Percentiles rank a stretch among this genome's conserved stretches.
Evolutionary conservation across 2,113 vertebrate species (phyloP).

Genomic region (Trematocara macrostoma): DNA sequence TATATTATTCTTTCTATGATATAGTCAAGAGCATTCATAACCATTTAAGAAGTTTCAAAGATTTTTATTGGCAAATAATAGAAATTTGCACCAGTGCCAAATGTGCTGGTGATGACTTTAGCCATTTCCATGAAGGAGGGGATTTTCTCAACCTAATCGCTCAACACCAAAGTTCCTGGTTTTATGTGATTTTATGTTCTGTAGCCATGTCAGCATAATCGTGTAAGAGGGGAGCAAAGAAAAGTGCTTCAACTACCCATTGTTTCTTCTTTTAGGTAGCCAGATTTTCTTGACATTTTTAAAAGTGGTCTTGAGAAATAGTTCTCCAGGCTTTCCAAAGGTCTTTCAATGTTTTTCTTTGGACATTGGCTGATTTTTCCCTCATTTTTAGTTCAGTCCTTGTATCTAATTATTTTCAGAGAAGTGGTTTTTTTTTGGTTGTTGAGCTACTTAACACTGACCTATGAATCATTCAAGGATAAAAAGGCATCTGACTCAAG

Average conservation of each 20-base stretch:
- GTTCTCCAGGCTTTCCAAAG: not conserved
- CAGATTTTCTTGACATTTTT: not conserved
- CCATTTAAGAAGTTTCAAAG: not conserved
- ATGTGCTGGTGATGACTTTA: not conserved
- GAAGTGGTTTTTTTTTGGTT: fast-evolving
- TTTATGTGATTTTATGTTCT: not conserved
- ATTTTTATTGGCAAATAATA: not conserved
- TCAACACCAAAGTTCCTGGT: not conserved
- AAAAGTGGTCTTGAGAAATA: not conserved
- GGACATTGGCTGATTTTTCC: not conserved
- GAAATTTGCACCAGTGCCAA: not conserved
- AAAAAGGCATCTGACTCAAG: not conserved
- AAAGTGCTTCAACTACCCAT: not conserved
- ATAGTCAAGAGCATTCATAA: not conserved
- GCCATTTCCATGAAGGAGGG: not conserved
- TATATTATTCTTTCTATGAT: not conserved
- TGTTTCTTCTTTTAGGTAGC: not conserved
- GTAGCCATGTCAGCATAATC: not conserved
- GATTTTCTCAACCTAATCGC: not conserved
- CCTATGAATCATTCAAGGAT: not conserved
- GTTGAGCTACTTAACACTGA: not conserved
- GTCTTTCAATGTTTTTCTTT: not conserved
- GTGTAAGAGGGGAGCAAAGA: not conserved
- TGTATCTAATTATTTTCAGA: not conserved
- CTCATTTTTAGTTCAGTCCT: not conserved